Percentiles rank a stretch among this genome's conserved stretches.
These are phyloP conservation scores for Nasonia oneida DNA, from an alignment of 2,888 invertebrate genomes.

Conservation along the genomic window DNA sequence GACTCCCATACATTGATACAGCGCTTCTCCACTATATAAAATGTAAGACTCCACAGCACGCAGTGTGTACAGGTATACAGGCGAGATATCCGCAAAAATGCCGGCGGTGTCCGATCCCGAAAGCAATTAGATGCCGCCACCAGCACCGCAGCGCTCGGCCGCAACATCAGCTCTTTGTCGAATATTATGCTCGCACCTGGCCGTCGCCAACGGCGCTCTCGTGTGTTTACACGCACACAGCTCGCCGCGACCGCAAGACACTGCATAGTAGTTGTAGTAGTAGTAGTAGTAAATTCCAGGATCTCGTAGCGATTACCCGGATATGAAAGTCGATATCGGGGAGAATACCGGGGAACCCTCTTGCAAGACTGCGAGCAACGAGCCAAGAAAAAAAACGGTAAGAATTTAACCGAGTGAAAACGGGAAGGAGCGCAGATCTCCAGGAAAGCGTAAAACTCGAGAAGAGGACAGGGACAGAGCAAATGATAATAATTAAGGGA, in stretches of 20 bases:
- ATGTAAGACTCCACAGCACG: neutral
- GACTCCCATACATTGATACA: neutral
- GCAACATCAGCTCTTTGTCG: neutral
- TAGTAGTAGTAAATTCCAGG: slow-evolving; percentile 27
- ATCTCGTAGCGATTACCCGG: slow-evolving; percentile 43
- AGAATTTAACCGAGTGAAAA: slow-evolving; percentile 39
- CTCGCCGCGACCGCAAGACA: neutral
- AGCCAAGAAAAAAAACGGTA: neutral
- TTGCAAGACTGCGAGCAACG: neutral
- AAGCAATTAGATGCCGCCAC: slow-evolving; percentile 17
- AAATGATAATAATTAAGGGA: slow-evolving; percentile 47
- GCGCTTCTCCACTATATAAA: neutral
- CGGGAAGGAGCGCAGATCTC: slow-evolving; percentile 18
- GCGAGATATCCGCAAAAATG: neutral
- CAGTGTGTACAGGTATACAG: neutral
- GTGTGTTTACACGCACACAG: neutral
- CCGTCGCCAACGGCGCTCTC: slow-evolving; percentile 4
- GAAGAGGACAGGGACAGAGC: neutral
- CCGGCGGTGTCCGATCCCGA: neutral
- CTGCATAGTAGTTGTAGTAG: too few species aligned
- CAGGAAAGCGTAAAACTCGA: slow-evolving; percentile 38
- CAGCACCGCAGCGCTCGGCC: neutral
- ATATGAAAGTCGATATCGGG: slow-evolving; percentile 48
- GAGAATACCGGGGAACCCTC: slow-evolving; percentile 3
- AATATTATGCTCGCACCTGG: slow-evolving; percentile 15